Evolutionary conservation across 2,888 invertebrate genomes (phyloP).

Genomic region (Ophonus ardosiacus): DNA sequence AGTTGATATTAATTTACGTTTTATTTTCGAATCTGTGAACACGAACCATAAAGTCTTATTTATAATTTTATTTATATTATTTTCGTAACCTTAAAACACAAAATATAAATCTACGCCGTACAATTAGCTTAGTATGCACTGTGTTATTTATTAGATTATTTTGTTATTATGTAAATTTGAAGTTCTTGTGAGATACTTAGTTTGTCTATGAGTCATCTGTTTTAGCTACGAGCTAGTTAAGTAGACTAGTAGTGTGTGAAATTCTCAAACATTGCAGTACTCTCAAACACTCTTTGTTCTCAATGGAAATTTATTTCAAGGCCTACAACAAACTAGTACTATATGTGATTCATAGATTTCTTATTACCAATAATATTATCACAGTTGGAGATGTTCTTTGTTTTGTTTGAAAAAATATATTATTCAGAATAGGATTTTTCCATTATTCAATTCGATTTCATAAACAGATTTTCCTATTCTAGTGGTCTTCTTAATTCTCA

Average conservation of each 20-base stretch:
- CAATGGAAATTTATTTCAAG: constrained; percentile 59
- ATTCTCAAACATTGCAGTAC: neutral
- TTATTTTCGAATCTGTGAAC: too few relatives aligned
- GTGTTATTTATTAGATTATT: neutral
- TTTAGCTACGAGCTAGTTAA: neutral
- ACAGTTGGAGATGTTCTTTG: neutral
- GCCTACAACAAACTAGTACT: neutral
- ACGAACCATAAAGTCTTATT: too few relatives aligned
- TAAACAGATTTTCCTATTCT: too few relatives aligned
- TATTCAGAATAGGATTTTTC: neutral
- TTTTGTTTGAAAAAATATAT: neutral
- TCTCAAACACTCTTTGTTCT: constrained; percentile 31
- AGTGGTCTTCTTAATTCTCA: too few relatives aligned
- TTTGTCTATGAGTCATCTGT: neutral
- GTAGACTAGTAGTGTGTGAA: constrained; percentile 24
- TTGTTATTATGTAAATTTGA: constrained; percentile 7
- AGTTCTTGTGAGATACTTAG: neutral
- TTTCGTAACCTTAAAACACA: too few relatives aligned
- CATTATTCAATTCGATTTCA: too few relatives aligned
- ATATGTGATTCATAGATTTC: neutral
- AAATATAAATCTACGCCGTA: too few relatives aligned
- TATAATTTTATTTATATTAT: too few relatives aligned
- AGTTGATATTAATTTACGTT: too few relatives aligned
- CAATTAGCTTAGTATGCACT: neutral
- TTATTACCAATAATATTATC: neutral